A percentile compares a stretch with the other conserved stretches of the same genome.
These are phyloP conservation scores for Calliopsis andreniformis DNA, from an alignment of 1,140 invertebrate genomes.

Conservation along the genomic window DNA sequence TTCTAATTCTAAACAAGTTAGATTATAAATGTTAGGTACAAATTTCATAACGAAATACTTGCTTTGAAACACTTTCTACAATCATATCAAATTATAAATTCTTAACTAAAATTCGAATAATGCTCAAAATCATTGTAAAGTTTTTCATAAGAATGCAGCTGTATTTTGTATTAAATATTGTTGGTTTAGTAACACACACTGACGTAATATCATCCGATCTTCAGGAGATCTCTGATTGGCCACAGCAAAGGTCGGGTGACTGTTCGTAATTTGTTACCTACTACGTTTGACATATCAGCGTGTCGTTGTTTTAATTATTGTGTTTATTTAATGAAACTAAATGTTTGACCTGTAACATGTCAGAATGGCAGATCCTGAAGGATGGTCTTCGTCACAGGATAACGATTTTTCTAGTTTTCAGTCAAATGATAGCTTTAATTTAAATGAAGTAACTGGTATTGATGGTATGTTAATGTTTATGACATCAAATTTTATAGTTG, in stretches of 20 bases:
- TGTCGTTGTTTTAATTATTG: slow-evolving; percentile 26
- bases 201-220: slow-evolving; percentile 76
- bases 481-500: background rate
- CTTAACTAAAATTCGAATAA: background rate
- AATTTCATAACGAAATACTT: too few relatives aligned
- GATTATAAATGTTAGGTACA: too few relatives aligned
- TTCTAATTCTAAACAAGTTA: too few relatives aligned
- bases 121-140: background rate
- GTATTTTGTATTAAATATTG: slow-evolving; percentile 27
- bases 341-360: slow-evolving; percentile 23
- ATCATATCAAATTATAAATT: background rate
- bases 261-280: slow-evolving; percentile 68
- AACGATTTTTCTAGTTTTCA: slow-evolving; percentile 75
- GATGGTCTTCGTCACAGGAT: slow-evolving; percentile 72
- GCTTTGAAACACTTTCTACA: too few relatives aligned
- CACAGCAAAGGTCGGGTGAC: slow-evolving; percentile 66
- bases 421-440: slow-evolving; percentile 73
- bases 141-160: slow-evolving; percentile 21
- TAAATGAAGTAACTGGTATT: slow-evolving; percentile 78
- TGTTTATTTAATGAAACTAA: slow-evolving; percentile 42
- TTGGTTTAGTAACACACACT: slow-evolving; percentile 49
- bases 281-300: slow-evolving; percentile 62
- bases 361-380: slow-evolving; percentile 74
- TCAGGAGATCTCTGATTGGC: slow-evolving; percentile 65
- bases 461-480: slow-evolving; percentile 71